Evolutionary conservation across 2,888 invertebrate genomes (phyloP).

Genomic region (Cecidostiba fungosa): DNA sequence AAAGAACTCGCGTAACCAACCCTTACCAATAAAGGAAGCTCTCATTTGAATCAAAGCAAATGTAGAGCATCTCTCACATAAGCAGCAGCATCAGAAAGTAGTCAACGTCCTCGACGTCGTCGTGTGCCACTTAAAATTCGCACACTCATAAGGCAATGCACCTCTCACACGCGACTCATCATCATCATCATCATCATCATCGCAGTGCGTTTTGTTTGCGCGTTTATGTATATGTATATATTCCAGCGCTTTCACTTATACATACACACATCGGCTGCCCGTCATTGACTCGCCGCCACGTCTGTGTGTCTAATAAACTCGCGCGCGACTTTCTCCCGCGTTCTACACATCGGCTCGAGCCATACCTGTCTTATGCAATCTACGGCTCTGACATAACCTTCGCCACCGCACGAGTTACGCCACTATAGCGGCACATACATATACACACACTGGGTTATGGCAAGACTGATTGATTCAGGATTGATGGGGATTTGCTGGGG

Average conservation of each 20-base stretch:
- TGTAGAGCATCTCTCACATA: too few species aligned
- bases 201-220: background rate
- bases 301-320: conserved; percentile 24
- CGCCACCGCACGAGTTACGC: conserved; percentile 75
- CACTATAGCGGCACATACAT: conserved; percentile 60
- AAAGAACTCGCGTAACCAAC: too few species aligned
- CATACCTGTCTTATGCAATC: conserved; percentile 75
- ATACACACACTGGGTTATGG: background rate
- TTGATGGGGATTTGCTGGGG: background rate
- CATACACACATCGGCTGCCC: background rate
- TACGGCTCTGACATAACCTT: conserved; percentile 79
- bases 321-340: conserved; percentile 67
- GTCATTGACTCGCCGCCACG: conserved; percentile 7
- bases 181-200: too few species aligned
- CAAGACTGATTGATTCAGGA: background rate
- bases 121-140: conserved; percentile 9
- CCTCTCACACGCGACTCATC: background rate
- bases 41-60: too few species aligned
- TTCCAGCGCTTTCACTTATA: background rate
- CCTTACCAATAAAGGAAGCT: too few species aligned
- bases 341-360: conserved; percentile 57
- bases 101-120: background rate
- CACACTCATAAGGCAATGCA: background rate
- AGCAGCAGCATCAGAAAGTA: too few species aligned
- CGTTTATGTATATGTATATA: background rate